These are phyloP conservation scores for Bombus pyrosoma DNA, from an alignment of 1,140 invertebrate species.

Conservation along the genomic window DNA sequence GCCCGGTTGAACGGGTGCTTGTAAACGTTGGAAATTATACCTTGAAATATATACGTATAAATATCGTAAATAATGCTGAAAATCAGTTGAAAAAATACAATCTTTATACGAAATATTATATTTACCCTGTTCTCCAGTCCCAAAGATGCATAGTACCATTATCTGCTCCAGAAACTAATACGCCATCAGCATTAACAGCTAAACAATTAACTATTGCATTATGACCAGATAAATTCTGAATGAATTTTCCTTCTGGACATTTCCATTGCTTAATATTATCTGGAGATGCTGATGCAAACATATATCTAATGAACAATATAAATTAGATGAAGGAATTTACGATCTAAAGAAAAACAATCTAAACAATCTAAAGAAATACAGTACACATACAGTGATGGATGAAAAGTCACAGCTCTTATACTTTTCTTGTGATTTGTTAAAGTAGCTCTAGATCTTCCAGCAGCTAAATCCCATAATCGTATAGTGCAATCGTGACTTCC, in stretches of 20 bases:
- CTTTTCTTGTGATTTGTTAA: slow-evolving; percentile 99
- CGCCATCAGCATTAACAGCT: slow-evolving; percentile 96
- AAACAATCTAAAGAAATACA: slow-evolving; percentile 39
- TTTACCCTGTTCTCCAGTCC: slow-evolving; percentile 98
- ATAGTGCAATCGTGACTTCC: slow-evolving; percentile 94
- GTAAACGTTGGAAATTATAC: slow-evolving; percentile 97
- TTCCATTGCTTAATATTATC: slow-evolving; percentile 99
- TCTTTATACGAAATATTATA: not conserved
- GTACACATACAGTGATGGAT: slow-evolving; percentile 91
- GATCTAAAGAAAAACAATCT: slow-evolving; percentile 22
- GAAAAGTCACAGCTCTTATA: slow-evolving; percentile 94
- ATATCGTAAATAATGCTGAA: slow-evolving; percentile 7
- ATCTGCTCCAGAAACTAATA: slow-evolving; percentile 98
- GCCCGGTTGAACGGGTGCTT: slow-evolving; percentile 98
- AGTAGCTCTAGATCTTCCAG: slow-evolving; percentile 96
- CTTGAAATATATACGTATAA: slow-evolving; percentile 55
- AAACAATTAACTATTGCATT: slow-evolving; percentile 99
- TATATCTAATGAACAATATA: slow-evolving; percentile 86
- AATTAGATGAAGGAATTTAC: not conserved
- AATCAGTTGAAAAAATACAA: not conserved
- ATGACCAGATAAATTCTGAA: slow-evolving; percentile 98
- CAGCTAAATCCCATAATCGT: slow-evolving; percentile 98
- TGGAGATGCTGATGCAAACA: slow-evolving; percentile 98
- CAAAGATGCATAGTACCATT: slow-evolving; percentile 99
- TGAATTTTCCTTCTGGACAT: slow-evolving; percentile 98